Base-by-base conservation (phyloP, 2,888 invertebrate species). In the Bimastos eiseni region DNA sequence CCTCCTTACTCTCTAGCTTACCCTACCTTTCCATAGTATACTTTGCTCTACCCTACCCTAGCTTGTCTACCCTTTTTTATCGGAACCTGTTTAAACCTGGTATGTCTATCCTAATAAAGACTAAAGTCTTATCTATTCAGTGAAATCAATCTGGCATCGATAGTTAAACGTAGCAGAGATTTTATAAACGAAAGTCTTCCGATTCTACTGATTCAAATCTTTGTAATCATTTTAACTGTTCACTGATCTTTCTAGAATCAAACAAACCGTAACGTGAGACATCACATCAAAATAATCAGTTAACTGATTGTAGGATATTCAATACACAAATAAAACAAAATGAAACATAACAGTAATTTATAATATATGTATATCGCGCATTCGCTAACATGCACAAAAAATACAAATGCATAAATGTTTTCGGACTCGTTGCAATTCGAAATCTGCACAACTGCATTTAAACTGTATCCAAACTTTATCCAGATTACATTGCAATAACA, bases 371-470 rank as follows among this genome's bases (percentile, higher is more conserved):
- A n/a, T n/a, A 41, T 41, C 15, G 70, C 30, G 55, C 55, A 24
- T 55, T 55, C 30, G 30, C 30, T 11, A 70, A 8, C n/a, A n/a
- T 8, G 1, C 70, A 70, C 70, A n/a, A 70, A 70, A 44, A n/a
- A n/a, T n/a, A 70, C n/a, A 70, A 70, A 70, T 70, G 70, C 70
- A 70, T 70, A 70, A 70, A 70, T 70, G n/a, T 70, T 70, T n/a
- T 70, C 30, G 11, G 70, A 70, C 70, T 70, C 70, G 13, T n/a
- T 70, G 30, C 70, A 70, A 70, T n/a, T n/a, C 13, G 8, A n/a
- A 70, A n/a, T 70, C 70, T 70, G 8, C n/a, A 70, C 8, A n/a
- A 70, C 30, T 70, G 70, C 70, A 70, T 70, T n/a, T n/a, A 55
- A 17, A 11, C 30, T 70, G 70, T 13, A n/a, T 70, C n/a, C 70